phyloP scores from a whole-genome alignment of 1,140 invertebrate genomes.

The Aphaenogaster floridana region DNA sequence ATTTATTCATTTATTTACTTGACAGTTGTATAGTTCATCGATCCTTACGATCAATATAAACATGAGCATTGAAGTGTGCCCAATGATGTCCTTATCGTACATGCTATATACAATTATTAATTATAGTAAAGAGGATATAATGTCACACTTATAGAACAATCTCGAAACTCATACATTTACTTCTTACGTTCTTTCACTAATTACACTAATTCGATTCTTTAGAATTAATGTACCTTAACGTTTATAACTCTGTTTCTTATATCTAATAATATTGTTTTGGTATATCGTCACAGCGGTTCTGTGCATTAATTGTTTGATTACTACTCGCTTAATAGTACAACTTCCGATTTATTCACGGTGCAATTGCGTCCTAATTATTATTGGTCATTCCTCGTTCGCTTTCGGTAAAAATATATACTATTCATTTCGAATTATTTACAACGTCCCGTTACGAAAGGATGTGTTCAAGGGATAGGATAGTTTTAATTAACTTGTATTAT shows the following conservation, averaged over 20 bases:
- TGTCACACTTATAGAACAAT: constrained; percentile 75
- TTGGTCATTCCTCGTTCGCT: constrained; percentile 78
- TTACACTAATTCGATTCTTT: constrained; percentile 67
- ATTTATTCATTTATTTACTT: constrained; percentile 83
- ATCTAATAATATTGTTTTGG: constrained; percentile 84
- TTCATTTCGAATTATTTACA: constrained; percentile 72
- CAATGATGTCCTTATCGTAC: constrained; percentile 75
- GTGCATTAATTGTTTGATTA: constrained; percentile 84
- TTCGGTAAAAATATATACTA: constrained; percentile 81
- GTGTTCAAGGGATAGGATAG: neutral
- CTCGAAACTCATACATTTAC: constrained; percentile 65
- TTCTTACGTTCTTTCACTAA: constrained; percentile 59
- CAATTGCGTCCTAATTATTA: constrained; percentile 64
- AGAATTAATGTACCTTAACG: constrained; percentile 69
- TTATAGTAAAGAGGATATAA: constrained; percentile 71
- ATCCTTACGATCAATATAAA: constrained; percentile 82
- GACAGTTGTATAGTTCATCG: constrained; percentile 80
- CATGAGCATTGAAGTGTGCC: constrained; percentile 80
- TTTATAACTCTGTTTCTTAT: constrained; percentile 70
- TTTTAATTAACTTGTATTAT: constrained; percentile 22
- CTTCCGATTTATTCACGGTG: constrained; percentile 37
- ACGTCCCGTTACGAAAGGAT: constrained; percentile 44
- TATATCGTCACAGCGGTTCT: constrained; percentile 86
- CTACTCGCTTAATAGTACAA: constrained; percentile 77
- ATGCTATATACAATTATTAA: constrained; percentile 77